phyloP scores from a whole-genome alignment of 2,797 vertebrate genomes.

The Hydrophis major region DNA sequence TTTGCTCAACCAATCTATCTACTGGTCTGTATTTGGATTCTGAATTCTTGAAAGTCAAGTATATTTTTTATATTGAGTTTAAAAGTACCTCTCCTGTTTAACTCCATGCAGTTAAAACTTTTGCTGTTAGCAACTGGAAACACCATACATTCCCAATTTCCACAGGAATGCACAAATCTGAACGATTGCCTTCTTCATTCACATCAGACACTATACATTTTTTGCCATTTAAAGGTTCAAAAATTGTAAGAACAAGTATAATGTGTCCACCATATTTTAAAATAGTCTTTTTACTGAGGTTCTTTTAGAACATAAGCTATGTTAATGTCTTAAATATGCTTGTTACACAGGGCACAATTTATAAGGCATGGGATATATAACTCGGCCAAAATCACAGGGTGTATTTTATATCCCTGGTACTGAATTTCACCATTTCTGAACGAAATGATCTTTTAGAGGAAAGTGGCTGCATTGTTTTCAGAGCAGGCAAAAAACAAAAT shows the following conservation, averaged over 20 bases:
- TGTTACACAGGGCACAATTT: not conserved
- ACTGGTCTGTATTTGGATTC: constrained; percentile 3
- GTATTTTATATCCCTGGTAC: not conserved
- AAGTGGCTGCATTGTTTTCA: not conserved
- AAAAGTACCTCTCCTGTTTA: not conserved
- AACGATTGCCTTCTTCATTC: constrained; percentile 2
- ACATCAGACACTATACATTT: not conserved
- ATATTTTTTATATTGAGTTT: not conserved
- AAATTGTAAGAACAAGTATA: constrained; percentile 4
- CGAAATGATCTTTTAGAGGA: not conserved
- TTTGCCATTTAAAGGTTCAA: constrained; percentile 13
- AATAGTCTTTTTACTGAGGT: not conserved
- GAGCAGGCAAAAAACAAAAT: not conserved
- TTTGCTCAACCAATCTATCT: not conserved
- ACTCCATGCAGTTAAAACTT: not conserved
- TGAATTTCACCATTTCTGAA: not conserved
- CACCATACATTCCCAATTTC: not conserved
- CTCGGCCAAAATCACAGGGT: not conserved
- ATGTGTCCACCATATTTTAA: constrained; percentile 1
- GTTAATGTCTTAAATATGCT: not conserved
- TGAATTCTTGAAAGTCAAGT: constrained; percentile 56
- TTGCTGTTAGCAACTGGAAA: constrained; percentile 31
- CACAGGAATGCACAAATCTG: constrained; percentile 26
- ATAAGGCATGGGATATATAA: not conserved
- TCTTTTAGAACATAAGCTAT: not conserved